Base-by-base conservation (phyloP, 2,113 vertebrate species). In the Lepus americanus region DNA sequence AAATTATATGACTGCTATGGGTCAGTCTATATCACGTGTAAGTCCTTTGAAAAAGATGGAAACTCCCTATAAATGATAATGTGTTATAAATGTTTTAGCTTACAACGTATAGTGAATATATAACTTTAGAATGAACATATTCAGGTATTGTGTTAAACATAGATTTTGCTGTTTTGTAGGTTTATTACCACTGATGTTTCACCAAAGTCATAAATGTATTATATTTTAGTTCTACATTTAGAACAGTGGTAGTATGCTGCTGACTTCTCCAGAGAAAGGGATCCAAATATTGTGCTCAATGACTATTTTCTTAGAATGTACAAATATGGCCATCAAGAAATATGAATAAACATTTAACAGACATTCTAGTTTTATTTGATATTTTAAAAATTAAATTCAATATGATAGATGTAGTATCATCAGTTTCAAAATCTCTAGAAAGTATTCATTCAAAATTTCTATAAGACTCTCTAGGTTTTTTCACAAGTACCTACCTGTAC, bases 381-480 rank as follows among this genome's bases (percentile, higher is more conserved):
- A 89, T 86, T 92, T 95, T 25, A 33, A 67, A 94, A 95, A 77
- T 77, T 70, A 86, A 85, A 89, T 64, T 89, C 92, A 11, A 89
- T 63, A 67, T 53, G 25, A 80, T 27, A 94, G 33, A 70, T 12
- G 33, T 0, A 86, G 53, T 73, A 90, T 72, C 72, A 93, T 85
- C 36, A 69, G 64, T 76, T 36, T 79, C 19, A 19, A 85, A 96
- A 85, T 44, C 31, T 74, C 53, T 33, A 70, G 6, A 55, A 80
- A 88, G 39, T 66, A 77, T 66, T 25, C 81, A 82, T 63, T 89
- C 70, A 53, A 79, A 90, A 82, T 82, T 27, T 95, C 25, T 78
- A 83, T 17, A 94, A 78, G 22, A 78, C 9, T 92, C 25, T 39
- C 13, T 36, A 69, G 39, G 22, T 81, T 92, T 59, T 87, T 94